Conservation (phyloP, 2,888 invertebrate species). For the Lasioglossum figueresi region DNA sequence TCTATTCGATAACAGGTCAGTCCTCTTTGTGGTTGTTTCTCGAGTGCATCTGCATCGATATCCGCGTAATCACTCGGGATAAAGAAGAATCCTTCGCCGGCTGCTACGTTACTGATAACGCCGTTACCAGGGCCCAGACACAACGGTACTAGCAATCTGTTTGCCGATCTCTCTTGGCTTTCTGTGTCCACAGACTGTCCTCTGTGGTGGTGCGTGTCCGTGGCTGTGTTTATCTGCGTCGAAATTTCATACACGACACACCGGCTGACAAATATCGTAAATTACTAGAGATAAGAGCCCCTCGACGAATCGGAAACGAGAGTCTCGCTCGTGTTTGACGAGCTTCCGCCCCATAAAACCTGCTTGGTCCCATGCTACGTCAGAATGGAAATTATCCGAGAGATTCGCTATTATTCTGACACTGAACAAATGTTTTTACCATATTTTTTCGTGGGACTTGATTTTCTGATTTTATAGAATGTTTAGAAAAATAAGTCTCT, state of each 20-base stretch:
- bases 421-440: not conserved
- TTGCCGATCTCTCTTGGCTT: not conserved
- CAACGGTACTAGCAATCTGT: slow-evolving; percentile 13
- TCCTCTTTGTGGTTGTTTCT: slow-evolving; percentile 11
- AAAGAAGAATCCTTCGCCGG: slow-evolving; percentile 17
- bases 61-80: slow-evolving; percentile 24
- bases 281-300: slow-evolving; percentile 53
- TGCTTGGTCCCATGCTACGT: not conserved
- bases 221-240: slow-evolving; percentile 19
- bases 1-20: slow-evolving; percentile 47
- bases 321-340: slow-evolving; percentile 9
- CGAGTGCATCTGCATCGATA: slow-evolving; percentile 21
- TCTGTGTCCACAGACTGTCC: not conserved
- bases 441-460: not conserved
- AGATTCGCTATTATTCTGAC: not conserved
- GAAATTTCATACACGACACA: slow-evolving; percentile 36
- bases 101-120: slow-evolving; percentile 27
- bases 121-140: not conserved
- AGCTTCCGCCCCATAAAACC: not conserved
- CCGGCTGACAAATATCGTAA: slow-evolving; percentile 56
- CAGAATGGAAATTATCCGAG: slow-evolving; percentile 1
- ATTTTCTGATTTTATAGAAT: not conserved
- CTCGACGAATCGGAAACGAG: not conserved
- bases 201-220: not conserved
- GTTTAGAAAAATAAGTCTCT: not conserved